phyloP scores from a whole-genome alignment of 2,113 vertebrate genomes.

The Columbina picui region DNA sequence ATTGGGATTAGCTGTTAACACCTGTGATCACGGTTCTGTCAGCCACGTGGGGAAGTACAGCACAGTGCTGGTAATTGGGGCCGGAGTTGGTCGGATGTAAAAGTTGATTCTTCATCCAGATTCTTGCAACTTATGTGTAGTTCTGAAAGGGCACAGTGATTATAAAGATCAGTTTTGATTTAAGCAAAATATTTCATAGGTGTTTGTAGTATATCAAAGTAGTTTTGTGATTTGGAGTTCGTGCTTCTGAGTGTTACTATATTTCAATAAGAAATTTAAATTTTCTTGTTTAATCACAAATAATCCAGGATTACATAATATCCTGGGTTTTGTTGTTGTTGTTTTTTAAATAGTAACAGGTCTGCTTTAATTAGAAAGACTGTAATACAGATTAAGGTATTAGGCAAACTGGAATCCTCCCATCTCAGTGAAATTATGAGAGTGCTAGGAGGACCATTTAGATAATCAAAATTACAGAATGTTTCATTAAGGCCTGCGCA shows the following conservation, averaged over 20 bases:
- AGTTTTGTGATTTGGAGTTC: neutral
- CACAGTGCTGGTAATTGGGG: neutral
- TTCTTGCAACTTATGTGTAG: neutral
- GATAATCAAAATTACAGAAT: neutral
- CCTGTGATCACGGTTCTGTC: neutral
- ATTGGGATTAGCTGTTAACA: neutral
- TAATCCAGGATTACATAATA: slow-evolving; percentile 28
- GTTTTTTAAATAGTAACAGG: neutral
- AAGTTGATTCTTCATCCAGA: neutral
- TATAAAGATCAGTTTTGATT: neutral
- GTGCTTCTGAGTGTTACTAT: neutral
- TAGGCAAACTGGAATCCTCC: slow-evolving; percentile 48
- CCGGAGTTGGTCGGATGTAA: neutral
- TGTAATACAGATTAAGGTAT: slow-evolving; percentile 70
- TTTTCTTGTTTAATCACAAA: slow-evolving; percentile 24
- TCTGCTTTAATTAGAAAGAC: slow-evolving; percentile 75
- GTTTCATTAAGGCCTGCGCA: neutral
- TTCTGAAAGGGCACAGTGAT: neutral
- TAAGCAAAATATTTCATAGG: neutral
- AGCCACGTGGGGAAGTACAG: neutral
- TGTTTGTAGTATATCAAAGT: neutral
- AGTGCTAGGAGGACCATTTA: slow-evolving; percentile 17
- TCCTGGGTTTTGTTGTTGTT: neutral
- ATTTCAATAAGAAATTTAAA: slow-evolving; percentile 4
- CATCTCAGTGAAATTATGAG: slow-evolving; percentile 25